phyloP scores from a whole-genome alignment of 2,888 invertebrate species.

The Cerastis rubricosa region DNA sequence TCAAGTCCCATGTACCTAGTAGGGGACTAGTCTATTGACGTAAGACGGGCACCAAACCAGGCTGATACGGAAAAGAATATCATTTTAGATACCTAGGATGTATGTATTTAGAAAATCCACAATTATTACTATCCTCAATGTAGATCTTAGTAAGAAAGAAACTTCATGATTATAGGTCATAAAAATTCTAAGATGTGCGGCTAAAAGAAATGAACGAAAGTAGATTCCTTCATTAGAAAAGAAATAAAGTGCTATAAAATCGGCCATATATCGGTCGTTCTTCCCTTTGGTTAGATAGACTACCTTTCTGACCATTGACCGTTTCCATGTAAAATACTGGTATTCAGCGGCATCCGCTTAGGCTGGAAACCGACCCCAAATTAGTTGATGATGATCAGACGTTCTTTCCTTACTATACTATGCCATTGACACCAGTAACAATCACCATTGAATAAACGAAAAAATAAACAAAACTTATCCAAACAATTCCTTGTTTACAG shows the following conservation, averaged over 20 bases:
- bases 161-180: not conserved
- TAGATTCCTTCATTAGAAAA: not conserved
- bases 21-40: too few relatives aligned
- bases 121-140: not conserved
- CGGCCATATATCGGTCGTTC: not conserved
- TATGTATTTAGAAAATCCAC: not conserved
- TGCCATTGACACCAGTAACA: not conserved
- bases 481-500: constrained; percentile 78
- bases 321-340: too few relatives aligned
- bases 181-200: not conserved
- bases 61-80: not conserved
- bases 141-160: not conserved
- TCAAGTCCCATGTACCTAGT: too few relatives aligned
- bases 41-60: not conserved
- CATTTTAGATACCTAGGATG: too few relatives aligned
- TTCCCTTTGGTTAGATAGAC: too few relatives aligned
- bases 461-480: not conserved
- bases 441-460: too few relatives aligned
- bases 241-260: not conserved
- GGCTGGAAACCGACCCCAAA: too few relatives aligned
- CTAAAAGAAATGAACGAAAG: not conserved
- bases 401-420: not conserved
- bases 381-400: not conserved
- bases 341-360: too few relatives aligned
- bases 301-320: too few relatives aligned